Base-by-base conservation (phyloP, 1,140 invertebrate species). In the Drosophila melanica region DNA sequence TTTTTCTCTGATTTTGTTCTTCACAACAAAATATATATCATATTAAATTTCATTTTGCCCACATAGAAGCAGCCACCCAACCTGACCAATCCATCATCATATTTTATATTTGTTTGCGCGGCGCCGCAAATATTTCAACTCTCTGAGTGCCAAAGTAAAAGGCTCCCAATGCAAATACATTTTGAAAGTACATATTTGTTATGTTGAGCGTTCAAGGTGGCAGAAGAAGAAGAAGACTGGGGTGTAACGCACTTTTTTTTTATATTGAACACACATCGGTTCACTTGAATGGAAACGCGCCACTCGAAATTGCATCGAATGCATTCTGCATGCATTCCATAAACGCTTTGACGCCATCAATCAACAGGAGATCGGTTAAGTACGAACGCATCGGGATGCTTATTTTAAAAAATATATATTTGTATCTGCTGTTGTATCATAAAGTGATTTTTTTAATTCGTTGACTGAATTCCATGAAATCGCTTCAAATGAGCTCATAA, bases 381-480 rank as follows among this genome's bases (percentile, higher is more conserved):
- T 59, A 64, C 20, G 12, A 33, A 12, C 39, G 42, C 58, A 23
- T 8, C 10, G 37, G 16, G 33, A 51, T 37, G 23, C 35, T 62
- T 65, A 75, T 60, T 76, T 50, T 62, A 3, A 23, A 23, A 23
- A n/a, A 66, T 70, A 44, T 51, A 37, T 62, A 35, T 62, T 27
- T 69, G 18, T 69, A 30, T 44, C 50, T 45, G 48, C 50, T 45
- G 48, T 44, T 57, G 39, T 51, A 68, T 77, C 55, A 66, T 77
- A 75, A 85, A 85, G 77, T 85, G 70, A 59, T 85, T 85, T 85
- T 85, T 85, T 75, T 58, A 63, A 75, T 78, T 72, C n/a, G n/a
- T n/a, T n/a, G n/a, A n/a, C n/a, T 30, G 18, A 39, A 59, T 77
- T 81, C 63, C 47, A 77, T 81, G 68, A 63, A 44, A 63, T 50